Evolutionary conservation across 2,888 invertebrate species (phyloP), one percentile per base, ranked within the genome.

Genomic region (Dryocosmus kuriphilus): DNA sequence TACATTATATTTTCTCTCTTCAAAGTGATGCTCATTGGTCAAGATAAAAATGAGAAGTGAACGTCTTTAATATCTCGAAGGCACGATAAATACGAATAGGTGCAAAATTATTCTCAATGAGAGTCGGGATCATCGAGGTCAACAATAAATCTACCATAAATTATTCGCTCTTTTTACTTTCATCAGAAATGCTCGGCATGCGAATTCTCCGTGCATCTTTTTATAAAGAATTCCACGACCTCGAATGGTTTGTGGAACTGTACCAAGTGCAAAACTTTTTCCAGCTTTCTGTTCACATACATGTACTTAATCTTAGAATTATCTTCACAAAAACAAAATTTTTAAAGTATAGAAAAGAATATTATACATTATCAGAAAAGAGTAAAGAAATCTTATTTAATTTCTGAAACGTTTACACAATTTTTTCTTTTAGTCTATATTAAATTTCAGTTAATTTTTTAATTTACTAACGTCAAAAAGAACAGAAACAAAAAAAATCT

Each of bases 81-180:
- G 51, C 51, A 24, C 51, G 30, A 55, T 71, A 51, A 55, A 55
- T 32, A n/a, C 30, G n/a, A n/a, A 71, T 55, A 32, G 11, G 71
- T 51, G 30, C 55, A 71, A 71, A 51, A 71, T 71, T n/a, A 71
- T 30, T 32, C n/a, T n/a, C 9, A 30, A 51, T 32, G 71, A 51
- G 51, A 71, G 30, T 46, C 30, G n/a, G 55, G 30, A 30, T 51
- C 46, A 46, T n/a, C 30, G 6, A n/a, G 51, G 71, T 27, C 30
- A 55, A 30, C 51, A 51, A 71, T 71, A 51, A 71, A 71, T 55
- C 46, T 51, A 30, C 71, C 46, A n/a, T 71, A 32, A 71, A 55
- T 71, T 71, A 71, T 30, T 46, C 51, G 51, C 51, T 55, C n/a
- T 71, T 71, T 51, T 71, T 67, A 67, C 67, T 55, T 71, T 71